A percentile compares a stretch with the other conserved stretches of the same genome.
These are phyloP conservation scores for Aldrovandia affinis DNA, from an alignment of 2,797 vertebrate species.

Conservation along the genomic window DNA sequence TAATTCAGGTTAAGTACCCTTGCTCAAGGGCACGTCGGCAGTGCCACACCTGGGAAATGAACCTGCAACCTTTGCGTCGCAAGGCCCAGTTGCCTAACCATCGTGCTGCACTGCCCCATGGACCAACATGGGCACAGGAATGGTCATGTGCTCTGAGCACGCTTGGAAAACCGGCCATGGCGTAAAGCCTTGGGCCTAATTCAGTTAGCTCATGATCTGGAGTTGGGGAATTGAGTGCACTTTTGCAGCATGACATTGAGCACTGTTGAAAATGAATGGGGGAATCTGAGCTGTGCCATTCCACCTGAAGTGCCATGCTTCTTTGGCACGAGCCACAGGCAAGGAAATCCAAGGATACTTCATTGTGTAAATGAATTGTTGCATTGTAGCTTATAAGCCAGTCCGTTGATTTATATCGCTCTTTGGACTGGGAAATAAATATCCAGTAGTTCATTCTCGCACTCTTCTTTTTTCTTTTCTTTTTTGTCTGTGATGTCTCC, in stretches of 20 bases:
- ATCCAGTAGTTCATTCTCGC: neutral
- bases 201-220: neutral
- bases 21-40: too few species aligned
- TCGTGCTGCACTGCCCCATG: too few species aligned
- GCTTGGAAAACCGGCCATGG: neutral
- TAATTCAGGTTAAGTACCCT: too few species aligned
- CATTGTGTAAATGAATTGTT: neutral
- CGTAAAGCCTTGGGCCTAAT: neutral
- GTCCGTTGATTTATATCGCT: neutral
- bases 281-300: neutral
- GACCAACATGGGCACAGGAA: too few species aligned
- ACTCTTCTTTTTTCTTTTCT: neutral
- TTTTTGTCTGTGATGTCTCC: neutral
- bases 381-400: neutral
- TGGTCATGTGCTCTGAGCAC: neutral
- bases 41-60: too few species aligned
- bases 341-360: neutral
- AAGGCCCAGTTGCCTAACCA: too few species aligned
- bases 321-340: neutral
- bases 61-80: too few species aligned
- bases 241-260: neutral
- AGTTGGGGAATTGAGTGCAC: neutral
- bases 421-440: neutral
- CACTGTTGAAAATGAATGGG: neutral
- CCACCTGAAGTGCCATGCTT: neutral